Base-by-base conservation (phyloP, 2,113 vertebrate genomes). In the Nothocercus nigrocapillus region DNA sequence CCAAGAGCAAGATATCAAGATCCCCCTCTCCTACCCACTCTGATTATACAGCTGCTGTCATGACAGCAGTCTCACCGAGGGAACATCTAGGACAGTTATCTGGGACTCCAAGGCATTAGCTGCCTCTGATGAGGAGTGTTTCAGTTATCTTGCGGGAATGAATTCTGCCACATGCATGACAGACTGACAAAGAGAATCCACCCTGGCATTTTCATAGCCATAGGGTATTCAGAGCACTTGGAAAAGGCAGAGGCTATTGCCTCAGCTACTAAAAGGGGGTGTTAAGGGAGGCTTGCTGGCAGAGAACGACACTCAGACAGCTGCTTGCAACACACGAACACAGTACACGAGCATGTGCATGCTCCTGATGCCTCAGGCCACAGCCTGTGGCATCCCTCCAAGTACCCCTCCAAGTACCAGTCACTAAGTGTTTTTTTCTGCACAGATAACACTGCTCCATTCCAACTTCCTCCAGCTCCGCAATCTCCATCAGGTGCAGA, bases 131-230 rank as follows among this genome's bases (percentile, higher is more conserved):
- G 13, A 70, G 79, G 68, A 81, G 21, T 68, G 30, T 88, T 91
- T 63, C 64, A 75, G 90, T 19, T 54, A 53, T 9, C 51, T 64
- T 49, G 36, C 14, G 38, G 61, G 61, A 86, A 79, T 27, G 45
- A 77, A 70, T 78, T 64, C 64, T 81, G 56, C 45, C 61, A 77
- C 49, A 44, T 51, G 64, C 87, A 87, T 1, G 20, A 86, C 19
- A 90, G 45, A 77, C 18, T 64, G 82, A 85, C 32, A 85, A 73
- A 94, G 69, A 67, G 59, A 83, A 92, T 78, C 73, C 51, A 82
- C 38, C 38, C 13, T 56, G 85, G 85, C 90, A 92, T 54, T 68
- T 92, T 68, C 85, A 63, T 1, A 75, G 80, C 85, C 83, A 62
- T 68, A 64, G 34, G 95, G 56, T 58, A 63, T 15, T 15, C 77